Base-by-base conservation (phyloP, 2,797 vertebrate species). In the Clamator glandarius region DNA sequence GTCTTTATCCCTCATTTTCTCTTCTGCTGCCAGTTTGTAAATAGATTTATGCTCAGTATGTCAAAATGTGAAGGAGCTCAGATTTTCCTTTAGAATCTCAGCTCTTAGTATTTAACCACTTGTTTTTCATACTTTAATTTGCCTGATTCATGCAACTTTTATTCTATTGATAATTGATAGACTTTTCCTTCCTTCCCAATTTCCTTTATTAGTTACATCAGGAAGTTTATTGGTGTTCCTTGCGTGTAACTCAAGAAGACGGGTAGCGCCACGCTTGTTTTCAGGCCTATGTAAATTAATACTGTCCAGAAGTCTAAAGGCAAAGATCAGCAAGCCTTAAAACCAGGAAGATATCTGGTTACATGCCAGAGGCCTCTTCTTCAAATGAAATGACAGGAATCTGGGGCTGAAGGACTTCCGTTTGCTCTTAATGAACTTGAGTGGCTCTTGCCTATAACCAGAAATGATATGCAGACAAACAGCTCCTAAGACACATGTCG, bases 121-220 rank as follows among this genome's bases (percentile, higher is more conserved):
- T 42, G 51, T 6, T 61, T 90, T 61, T 54, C 83, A 80, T 64
- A 66, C 89, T 95, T 93, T 97, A 96, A 96, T 97, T 96, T 83
- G 19, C 63, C 33, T 2, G 19, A 96, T 96, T 86, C 93, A 91
- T 95, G 78, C 50, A 59, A 90, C 77, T 91, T 90, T 75, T 69
- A 82, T 74, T 90, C 94, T 96, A 97, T 97, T 96, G 96, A 97
- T 97, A 97, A 97, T 94, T 92, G 96, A 97, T 97, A 97, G 97
- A 96, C 91, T 93, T 96, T 95, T 97, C 97, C 97, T 97, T 97
- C 97, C 97, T 97, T 96, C 90, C 96, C 96, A 94, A 97, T 97
- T 98, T 97, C 96, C 97, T 97, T 97, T 96, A 96, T 97, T 97
- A 97, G 97, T 95, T 95, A 95, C 95, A 94, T 94, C 97, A 97